A percentile compares a stretch with the other conserved stretches of the same genome.
Conservation (phyloP, 2,888 invertebrate species). For the Stegana nigrithorax region DNA sequence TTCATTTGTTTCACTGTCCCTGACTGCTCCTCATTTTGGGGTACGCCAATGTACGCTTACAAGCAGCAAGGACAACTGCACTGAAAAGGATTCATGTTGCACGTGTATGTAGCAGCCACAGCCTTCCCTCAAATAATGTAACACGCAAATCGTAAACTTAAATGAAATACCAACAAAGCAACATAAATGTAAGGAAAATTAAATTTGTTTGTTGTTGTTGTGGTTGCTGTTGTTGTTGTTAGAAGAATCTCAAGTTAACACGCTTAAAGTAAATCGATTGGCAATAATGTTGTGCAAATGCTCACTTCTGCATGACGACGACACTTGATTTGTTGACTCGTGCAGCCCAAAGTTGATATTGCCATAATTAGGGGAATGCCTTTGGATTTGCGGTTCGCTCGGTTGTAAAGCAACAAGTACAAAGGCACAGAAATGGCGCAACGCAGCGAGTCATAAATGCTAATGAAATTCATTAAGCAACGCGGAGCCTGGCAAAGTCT, state of each 20-base stretch:
- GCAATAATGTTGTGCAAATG: conserved; percentile 60
- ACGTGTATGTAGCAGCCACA: too few species aligned
- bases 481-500: background rate
- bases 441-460: background rate
- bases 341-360: too few species aligned
- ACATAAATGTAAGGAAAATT: too few species aligned
- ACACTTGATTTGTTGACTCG: too few species aligned
- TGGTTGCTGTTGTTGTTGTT: background rate
- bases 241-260: conserved; percentile 44
- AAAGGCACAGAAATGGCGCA: background rate
- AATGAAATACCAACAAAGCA: too few species aligned
- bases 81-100: too few species aligned
- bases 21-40: background rate
- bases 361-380: conserved; percentile 55
- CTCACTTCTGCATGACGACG: too few species aligned
- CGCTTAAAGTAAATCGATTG: conserved; percentile 57
- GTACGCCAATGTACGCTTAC: too few species aligned
- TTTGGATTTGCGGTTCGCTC: conserved; percentile 33
- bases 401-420: background rate
- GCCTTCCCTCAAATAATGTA: too few species aligned
- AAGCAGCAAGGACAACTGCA: too few species aligned
- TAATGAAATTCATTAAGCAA: background rate
- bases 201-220: too few species aligned
- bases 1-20: background rate
- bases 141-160: too few species aligned